Base-by-base conservation (phyloP, 2,888 invertebrate species). In the Timandra comae region DNA sequence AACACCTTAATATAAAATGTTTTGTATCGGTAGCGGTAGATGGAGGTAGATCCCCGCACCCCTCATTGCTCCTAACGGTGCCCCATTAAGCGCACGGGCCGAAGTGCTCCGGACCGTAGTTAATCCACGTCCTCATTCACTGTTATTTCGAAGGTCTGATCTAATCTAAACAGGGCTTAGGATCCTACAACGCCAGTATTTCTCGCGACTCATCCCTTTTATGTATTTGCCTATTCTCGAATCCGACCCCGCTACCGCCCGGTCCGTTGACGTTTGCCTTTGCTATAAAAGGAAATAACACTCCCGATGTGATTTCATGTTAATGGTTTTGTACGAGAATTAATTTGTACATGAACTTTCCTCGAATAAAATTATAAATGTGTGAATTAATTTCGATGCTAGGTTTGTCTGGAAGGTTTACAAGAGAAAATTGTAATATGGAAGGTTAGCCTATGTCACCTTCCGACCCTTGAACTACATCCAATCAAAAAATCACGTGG, bases 41-140 rank as follows among this genome's bases (percentile, higher is more conserved):
- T 38, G 16, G 16, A 16, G 16, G 6, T 6, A 16, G 51, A 42
- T 56, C 64, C 73, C 75, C 77, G 72, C 73, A 53, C 75, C 74
- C 74, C 73, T 80, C 79, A 77, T 82, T 80, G 76, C 80, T 70
- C 78, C 72, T 78, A 81, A 82, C 81, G 69, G 75, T 72, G 75
- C 61, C 68, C 84, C 82, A 84, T 84, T 84, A 81, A 77, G 78
- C 77, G 77, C 79, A 77, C 77, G 78, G 80, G 72, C 78, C 80
- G 67, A 73, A 80, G 78, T 81, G 78, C 75, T 66, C 77, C 79
- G 81, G 80, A 82, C 82, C 85, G 81, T 81, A 84, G 82, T 85
- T 84, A 85, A 85, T 84, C 85, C 85, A 81, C 78, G 81, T 82
- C 82, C 84, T 85, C 82, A 82, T 85, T 85, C 82, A 80, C 82